phyloP scores from a whole-genome alignment of 2,797 vertebrate species.

The Xiphophorus birchmanni region DNA sequence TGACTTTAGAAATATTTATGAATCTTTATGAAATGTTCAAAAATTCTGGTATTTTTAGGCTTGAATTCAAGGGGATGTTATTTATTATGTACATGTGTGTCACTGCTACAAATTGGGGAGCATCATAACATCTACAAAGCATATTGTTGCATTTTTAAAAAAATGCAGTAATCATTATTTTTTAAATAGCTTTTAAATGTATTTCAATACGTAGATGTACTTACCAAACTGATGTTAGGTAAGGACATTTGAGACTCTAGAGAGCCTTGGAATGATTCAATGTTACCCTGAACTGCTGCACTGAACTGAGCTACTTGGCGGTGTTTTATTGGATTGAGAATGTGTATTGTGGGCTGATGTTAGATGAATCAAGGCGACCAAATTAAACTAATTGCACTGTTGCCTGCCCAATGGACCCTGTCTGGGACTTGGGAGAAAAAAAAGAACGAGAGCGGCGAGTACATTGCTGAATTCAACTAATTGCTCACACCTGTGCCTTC shows the following conservation, averaged over 20 bases:
- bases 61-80: neutral
- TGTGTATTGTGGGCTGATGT: slow-evolving; percentile 57
- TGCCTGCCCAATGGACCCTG: slow-evolving; percentile 67
- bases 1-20: neutral
- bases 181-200: neutral
- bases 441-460: slow-evolving; percentile 61
- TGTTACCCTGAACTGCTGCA: slow-evolving; percentile 27
- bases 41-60: neutral
- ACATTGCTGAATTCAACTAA: slow-evolving; percentile 72
- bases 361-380: slow-evolving; percentile 67
- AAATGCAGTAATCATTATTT: neutral
- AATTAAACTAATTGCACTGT: slow-evolving; percentile 78
- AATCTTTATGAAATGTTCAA: neutral
- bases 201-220: neutral
- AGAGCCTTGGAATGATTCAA: slow-evolving; percentile 24
- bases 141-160: neutral
- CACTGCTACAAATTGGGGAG: neutral
- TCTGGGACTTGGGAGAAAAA: slow-evolving; percentile 61
- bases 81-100: neutral
- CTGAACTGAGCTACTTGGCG: slow-evolving; percentile 35
- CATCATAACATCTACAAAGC: neutral
- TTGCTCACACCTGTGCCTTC: slow-evolving; percentile 76
- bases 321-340: slow-evolving; percentile 60
- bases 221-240: neutral
- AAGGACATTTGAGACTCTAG: neutral